These are phyloP conservation scores for Aromia moschata DNA, from an alignment of 2,888 invertebrate species.

Conservation along the genomic window DNA sequence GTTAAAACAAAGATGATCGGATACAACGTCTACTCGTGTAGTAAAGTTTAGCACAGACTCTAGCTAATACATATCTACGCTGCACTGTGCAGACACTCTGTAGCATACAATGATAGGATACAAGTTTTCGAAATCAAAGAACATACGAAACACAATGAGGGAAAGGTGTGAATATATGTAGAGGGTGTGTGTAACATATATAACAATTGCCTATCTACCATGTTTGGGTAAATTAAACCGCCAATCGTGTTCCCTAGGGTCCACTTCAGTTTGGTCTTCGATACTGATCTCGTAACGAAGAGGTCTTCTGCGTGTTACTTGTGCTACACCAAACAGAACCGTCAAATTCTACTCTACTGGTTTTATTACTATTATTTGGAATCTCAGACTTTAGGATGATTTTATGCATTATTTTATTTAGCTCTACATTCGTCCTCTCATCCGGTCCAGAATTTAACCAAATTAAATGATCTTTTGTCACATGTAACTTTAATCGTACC, in stretches of 20 bases:
- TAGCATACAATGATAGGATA: constrained; percentile 15
- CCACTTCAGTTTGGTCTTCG: constrained; percentile 66
- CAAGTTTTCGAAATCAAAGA: constrained; percentile 6
- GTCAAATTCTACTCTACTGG: constrained; percentile 26
- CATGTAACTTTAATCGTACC: too few relatives aligned
- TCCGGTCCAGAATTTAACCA: too few relatives aligned
- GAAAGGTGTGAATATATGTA: constrained; percentile 19
- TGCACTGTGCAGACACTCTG: constrained; percentile 23
- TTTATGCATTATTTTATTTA: too few relatives aligned
- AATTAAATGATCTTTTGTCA: too few relatives aligned
- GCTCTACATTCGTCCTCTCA: too few relatives aligned
- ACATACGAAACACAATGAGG: constrained; percentile 17
- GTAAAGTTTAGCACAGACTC: too few relatives aligned
- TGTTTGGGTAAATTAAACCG: constrained; percentile 64
- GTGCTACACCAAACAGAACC: constrained; percentile 53
- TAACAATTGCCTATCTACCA: constrained; percentile 58
- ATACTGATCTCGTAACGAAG: constrained; percentile 66
- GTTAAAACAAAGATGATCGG: too few relatives aligned
- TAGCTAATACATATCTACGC: too few relatives aligned
- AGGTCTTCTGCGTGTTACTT: constrained; percentile 60
- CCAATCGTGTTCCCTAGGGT: constrained; percentile 67
- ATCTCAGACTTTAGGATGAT: too few relatives aligned
- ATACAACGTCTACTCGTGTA: too few relatives aligned
- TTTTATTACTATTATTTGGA: constrained; percentile 6
- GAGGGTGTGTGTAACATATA: constrained; percentile 39